These are phyloP conservation scores for Magallana nippona DNA, from an alignment of 2,888 invertebrate species.

Conservation along the genomic window DNA sequence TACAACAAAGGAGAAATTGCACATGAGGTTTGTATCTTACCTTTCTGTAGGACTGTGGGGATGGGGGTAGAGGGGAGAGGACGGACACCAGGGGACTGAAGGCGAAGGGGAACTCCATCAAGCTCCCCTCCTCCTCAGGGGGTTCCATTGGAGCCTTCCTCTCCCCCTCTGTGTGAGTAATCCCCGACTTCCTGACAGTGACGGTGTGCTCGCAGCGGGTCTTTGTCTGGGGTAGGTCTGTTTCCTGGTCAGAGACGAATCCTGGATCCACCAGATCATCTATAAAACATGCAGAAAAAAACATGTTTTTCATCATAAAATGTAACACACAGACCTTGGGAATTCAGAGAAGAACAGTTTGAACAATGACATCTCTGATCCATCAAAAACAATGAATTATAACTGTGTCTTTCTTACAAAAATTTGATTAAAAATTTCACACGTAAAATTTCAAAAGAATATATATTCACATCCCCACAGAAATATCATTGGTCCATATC, in stretches of 20 bases:
- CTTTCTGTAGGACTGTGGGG: conserved; percentile 54
- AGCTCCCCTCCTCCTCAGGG: conserved; percentile 46
- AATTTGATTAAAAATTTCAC: too few relatives aligned
- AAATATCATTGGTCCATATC: too few relatives aligned
- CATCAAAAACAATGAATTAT: too few relatives aligned
- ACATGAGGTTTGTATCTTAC: conserved; percentile 8
- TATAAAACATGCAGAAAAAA: background rate
- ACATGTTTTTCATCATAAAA: background rate
- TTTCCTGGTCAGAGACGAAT: background rate
- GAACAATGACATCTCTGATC: too few relatives aligned
- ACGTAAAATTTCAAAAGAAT: too few relatives aligned
- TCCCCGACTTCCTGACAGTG: background rate
- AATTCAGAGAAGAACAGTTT: too few relatives aligned
- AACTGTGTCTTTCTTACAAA: too few relatives aligned
- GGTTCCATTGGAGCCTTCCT: background rate
- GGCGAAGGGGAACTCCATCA: conserved; percentile 53
- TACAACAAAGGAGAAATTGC: too few relatives aligned
- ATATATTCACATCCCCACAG: too few relatives aligned
- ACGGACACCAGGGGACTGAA: conserved; percentile 61
- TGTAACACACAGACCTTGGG: too few relatives aligned
- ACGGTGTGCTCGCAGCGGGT: background rate
- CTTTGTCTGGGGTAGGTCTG: background rate
- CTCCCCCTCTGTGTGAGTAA: background rate
- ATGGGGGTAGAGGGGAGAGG: conserved; percentile 64
- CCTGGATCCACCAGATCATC: background rate